Percentiles rank a stretch among this genome's conserved stretches.
These are phyloP conservation scores for Echinarachnius parma DNA, from an alignment of 53 echinoderm and acorn worm species.

Conservation along the genomic window DNA sequence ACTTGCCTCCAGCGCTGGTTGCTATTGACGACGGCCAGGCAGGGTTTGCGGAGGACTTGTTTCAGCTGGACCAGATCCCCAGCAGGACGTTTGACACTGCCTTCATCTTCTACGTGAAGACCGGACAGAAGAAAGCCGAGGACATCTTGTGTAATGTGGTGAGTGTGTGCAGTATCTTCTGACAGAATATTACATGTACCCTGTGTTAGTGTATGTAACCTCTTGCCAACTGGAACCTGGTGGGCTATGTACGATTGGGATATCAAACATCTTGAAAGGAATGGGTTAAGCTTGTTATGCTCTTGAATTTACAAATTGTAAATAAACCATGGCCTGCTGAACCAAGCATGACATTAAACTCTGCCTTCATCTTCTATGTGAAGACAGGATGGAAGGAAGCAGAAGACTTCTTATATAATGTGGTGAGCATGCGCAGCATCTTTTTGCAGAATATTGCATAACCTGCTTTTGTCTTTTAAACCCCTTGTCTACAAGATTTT, in stretches of 20 bases:
- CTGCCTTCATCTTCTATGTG: constrained; percentile 89
- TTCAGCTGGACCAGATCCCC: constrained; percentile 79
- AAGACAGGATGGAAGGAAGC: constrained; percentile 88
- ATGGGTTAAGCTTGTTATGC: no score
- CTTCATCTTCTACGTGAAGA: constrained; percentile 90
- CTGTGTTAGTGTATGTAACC: no score
- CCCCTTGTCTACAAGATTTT: no score
- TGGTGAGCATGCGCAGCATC: constrained; percentile 66
- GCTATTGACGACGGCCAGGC: constrained; percentile 54
- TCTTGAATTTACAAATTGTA: no score
- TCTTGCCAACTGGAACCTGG: no score
- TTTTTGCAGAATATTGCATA: no score
- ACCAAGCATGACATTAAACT: constrained; percentile 94
- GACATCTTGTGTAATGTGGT: constrained; percentile 96
- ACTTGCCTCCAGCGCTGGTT: constrained; percentile 86
- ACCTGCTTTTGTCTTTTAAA: no score
- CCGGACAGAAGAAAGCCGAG: constrained; percentile 79
- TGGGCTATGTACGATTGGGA: no score
- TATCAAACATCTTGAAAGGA: no score
- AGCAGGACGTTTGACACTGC: constrained; percentile 94
- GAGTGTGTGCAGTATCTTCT: constrained; percentile 29
- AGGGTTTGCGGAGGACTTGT: constrained; percentile 68
- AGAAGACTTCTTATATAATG: constrained; percentile 80
- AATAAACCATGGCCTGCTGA: no score
- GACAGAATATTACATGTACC: no score